Base-by-base conservation (phyloP, 2,797 vertebrate species). In the Scolopax bukidnonensis region DNA sequence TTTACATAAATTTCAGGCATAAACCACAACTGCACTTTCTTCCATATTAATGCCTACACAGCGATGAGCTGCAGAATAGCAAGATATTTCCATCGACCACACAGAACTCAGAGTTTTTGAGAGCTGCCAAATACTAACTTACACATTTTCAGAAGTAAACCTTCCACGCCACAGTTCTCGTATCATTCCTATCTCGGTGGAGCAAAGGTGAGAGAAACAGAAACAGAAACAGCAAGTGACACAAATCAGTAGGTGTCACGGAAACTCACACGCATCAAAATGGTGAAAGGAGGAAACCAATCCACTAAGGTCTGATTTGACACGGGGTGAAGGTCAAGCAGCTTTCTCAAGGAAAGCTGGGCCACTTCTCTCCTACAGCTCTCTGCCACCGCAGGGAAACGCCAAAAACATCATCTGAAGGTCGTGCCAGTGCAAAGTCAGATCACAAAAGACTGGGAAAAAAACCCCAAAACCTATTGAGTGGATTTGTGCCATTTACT, bases 1-100 rank as follows among this genome's bases (percentile, higher is more conserved):
- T 76, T 95, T 95, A 86, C 68, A 90, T 84, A 87, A 88, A 88
- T 82, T 82, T 79, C 74, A 86, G 70, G 61, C 69, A 82, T 32
- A 84, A 94, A 59, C 25, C 65, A 75, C 47, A 74, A 56, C 64
- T 40, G 76, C 11, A 20, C 40, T 54, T 17, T 73, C 38, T 88
- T 77, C 69, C 41, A 16, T 41, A 36, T 70, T 77, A 87, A 84
- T 27, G 50, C 50, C 47, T 19, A 32, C 2, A 47, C 3, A 21
- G 87, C 32, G 82, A 16, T 20, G n/a, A 89, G 54, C 45, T 75
- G 24, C 59, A 85, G 53, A 36, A 63, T 6, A 33, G 28, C 16
- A 76, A 87, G n/a, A 25, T n/a, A 65, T n/a, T 61, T 69, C 41
- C 18, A 71, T 21, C 45, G 38, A 71, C 38, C 45, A 45, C 5